Evolutionary conservation across 2,888 invertebrate species (phyloP).

Genomic region (Apotomis turbidana): DNA sequence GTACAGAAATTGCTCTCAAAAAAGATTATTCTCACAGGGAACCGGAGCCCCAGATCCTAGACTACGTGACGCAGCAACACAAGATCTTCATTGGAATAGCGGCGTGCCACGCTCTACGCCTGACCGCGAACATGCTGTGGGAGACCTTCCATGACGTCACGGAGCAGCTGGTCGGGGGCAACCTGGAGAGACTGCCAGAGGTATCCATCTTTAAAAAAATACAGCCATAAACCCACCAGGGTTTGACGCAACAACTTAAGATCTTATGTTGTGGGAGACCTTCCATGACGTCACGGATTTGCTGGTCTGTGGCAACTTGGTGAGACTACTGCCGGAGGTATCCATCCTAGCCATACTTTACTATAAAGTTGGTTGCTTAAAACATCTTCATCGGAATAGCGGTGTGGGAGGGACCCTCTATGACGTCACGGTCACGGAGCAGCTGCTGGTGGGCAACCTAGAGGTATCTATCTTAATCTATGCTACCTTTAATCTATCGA

Average conservation of each 20-base stretch:
- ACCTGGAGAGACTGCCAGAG: conserved; percentile 67
- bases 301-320: conserved; percentile 62
- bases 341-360: conserved; percentile 1
- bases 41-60: conserved; percentile 93
- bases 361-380: not conserved
- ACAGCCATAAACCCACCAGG: conserved; percentile 95
- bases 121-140: conserved; percentile 71
- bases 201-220: conserved; percentile 51
- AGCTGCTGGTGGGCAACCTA: conserved; percentile 63
- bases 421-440: conserved; percentile 60
- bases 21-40: conserved; percentile 54
- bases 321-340: conserved; percentile 66
- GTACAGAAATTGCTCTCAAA: too few species aligned
- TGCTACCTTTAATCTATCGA: too few species aligned
- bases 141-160: conserved; percentile 64
- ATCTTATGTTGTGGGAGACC: conserved; percentile 64
- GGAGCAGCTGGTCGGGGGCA: conserved; percentile 62
- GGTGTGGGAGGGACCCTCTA: too few species aligned
- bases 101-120: conserved; percentile 89
- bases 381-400: too few species aligned
- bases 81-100: conserved; percentile 94
- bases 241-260: conserved; percentile 93
- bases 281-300: conserved; percentile 63
- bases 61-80: conserved; percentile 96
- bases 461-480: conserved; percentile 42